These are phyloP conservation scores for Melipona quadrifasciata DNA, from an alignment of 1,140 invertebrate species.

Conservation along the genomic window DNA sequence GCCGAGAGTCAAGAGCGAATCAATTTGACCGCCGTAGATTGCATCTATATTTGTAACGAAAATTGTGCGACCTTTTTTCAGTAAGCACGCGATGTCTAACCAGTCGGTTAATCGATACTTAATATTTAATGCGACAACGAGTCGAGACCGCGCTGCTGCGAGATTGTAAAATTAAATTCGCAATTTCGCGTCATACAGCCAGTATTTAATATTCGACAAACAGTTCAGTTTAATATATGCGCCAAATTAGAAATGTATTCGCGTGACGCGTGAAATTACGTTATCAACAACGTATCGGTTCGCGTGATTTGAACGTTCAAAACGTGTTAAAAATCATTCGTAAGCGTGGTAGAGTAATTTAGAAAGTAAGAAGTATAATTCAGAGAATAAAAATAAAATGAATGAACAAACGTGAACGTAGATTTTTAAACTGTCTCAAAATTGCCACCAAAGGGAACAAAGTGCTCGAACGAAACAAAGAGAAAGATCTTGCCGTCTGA, in stretches of 20 bases:
- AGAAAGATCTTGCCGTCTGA: background rate
- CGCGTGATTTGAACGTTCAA: too few species aligned
- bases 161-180: background rate
- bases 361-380: too few species aligned
- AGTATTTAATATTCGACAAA: background rate
- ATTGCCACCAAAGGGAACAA: too few species aligned
- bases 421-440: too few species aligned
- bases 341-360: too few species aligned
- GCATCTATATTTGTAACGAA: slow-evolving; percentile 11
- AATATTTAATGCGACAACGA: background rate
- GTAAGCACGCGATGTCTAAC: background rate
- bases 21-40: background rate
- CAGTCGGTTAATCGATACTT: background rate
- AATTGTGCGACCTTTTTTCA: slow-evolving; percentile 16
- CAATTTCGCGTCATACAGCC: background rate
- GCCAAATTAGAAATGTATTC: background rate
- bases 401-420: background rate
- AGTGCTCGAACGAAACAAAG: background rate
- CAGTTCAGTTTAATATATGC: background rate
- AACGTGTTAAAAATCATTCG: too few species aligned
- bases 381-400: background rate
- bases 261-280: too few species aligned
- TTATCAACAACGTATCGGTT: too few species aligned
- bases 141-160: background rate
- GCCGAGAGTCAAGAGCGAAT: background rate